Conservation (phyloP, 2,113 vertebrate species). For the Lophotis ruficrista region DNA sequence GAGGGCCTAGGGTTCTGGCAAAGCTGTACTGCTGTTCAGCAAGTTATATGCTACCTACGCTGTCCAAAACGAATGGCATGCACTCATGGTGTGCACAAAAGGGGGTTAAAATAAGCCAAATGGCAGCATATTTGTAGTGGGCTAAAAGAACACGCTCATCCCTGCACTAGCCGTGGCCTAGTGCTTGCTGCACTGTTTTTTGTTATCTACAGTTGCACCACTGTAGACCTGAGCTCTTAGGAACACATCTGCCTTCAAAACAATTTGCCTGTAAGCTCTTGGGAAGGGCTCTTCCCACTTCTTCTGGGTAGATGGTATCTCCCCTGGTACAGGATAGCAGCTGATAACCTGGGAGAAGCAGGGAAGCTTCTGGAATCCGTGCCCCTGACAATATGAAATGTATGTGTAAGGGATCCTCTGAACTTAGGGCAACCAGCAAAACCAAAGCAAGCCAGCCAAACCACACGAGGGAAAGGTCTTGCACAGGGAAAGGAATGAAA, state of each 20-base stretch:
- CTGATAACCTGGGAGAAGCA: neutral
- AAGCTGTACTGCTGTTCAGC: neutral
- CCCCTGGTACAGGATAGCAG: neutral
- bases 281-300: neutral
- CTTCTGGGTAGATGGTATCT: neutral
- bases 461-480: neutral
- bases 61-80: neutral
- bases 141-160: neutral
- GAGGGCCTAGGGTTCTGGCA: neutral
- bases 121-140: neutral
- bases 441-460: neutral
- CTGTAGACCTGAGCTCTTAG: neutral
- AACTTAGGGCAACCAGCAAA: neutral
- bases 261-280: neutral
- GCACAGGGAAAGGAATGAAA: neutral
- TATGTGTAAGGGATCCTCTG: accelerated
- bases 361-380: neutral
- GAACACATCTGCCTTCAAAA: neutral
- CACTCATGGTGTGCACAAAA: neutral
- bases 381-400: neutral
- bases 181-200: neutral
- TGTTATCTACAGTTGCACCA: neutral
- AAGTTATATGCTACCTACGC: neutral
- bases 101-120: neutral
- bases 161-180: neutral